phyloP scores from a whole-genome alignment of 1,140 invertebrate species.

The Subanguina moxae region DNA sequence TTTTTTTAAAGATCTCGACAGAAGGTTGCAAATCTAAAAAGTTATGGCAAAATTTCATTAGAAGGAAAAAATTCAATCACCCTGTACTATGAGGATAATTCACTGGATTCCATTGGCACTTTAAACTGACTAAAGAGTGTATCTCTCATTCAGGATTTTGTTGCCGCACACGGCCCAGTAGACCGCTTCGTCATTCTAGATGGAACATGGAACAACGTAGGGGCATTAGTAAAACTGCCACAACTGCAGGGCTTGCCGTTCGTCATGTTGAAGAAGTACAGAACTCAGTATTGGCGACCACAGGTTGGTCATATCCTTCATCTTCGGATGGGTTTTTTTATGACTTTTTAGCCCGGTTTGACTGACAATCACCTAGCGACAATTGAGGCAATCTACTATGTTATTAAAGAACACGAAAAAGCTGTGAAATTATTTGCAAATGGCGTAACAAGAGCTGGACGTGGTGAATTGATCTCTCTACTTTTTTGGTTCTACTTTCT shows the following conservation, averaged over 20 bases:
- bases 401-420: too few species aligned
- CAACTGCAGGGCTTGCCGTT: conserved; percentile 44
- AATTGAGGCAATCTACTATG: conserved; percentile 58
- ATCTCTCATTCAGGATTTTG: conserved; percentile 45
- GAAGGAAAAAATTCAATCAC: too few species aligned
- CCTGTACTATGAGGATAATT: too few species aligned
- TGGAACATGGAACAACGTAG: conserved; percentile 52
- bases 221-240: conserved; percentile 27
- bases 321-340: background rate
- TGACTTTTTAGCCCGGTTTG: conserved; percentile 39
- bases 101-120: too few species aligned
- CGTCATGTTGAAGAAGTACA: conserved; percentile 45
- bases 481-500: conserved; percentile 56
- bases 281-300: conserved; percentile 54
- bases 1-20: too few species aligned
- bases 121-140: too few species aligned
- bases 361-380: conserved; percentile 47
- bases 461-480: conserved; percentile 49
- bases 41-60: too few species aligned
- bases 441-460: conserved; percentile 10
- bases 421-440: conserved; percentile 4
- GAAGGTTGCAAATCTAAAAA: too few species aligned
- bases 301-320: conserved; percentile 35
- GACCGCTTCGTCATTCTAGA: conserved; percentile 50
- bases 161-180: conserved; percentile 34